These are phyloP conservation scores for Pandemis corylana DNA, from an alignment of 2,888 invertebrate species.

Conservation along the genomic window DNA sequence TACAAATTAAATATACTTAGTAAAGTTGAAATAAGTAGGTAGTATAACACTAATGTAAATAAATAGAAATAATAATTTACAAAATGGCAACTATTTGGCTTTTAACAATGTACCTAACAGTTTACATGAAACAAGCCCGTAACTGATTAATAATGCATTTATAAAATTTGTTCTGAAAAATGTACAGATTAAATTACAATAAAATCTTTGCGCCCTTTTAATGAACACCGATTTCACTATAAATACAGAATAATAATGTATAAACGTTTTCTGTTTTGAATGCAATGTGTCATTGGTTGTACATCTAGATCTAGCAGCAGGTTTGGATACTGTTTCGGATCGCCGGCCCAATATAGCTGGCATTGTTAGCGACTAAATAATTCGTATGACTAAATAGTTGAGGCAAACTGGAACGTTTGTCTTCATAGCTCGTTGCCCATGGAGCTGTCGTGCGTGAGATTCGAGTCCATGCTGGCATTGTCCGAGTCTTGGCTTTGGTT, in stretches of 20 bases:
- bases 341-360: conserved; percentile 29
- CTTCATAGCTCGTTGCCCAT: conserved; percentile 81
- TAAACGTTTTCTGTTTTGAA: background rate
- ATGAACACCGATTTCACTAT: background rate
- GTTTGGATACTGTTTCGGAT: background rate
- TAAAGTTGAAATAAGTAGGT: conserved; percentile 57
- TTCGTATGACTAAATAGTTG: conserved; percentile 27
- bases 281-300: background rate
- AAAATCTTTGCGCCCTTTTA: background rate
- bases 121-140: conserved; percentile 57
- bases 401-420: conserved; percentile 12
- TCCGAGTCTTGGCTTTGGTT: conserved; percentile 96
- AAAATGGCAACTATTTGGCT: conserved; percentile 85
- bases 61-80: conserved; percentile 78
- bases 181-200: conserved; percentile 41
- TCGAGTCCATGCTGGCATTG: conserved; percentile 93
- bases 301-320: background rate
- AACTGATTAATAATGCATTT: conserved; percentile 44
- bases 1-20: conserved; percentile 43
- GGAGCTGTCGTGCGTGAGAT: conserved; percentile 89
- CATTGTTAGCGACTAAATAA: conserved; percentile 28
- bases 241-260: background rate
- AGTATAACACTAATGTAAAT: conserved; percentile 63
- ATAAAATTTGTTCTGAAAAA: conserved; percentile 36
- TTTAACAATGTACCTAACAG: conserved; percentile 64